Base-by-base conservation (phyloP, 2,888 invertebrate species). In the Clivina fossor region DNA sequence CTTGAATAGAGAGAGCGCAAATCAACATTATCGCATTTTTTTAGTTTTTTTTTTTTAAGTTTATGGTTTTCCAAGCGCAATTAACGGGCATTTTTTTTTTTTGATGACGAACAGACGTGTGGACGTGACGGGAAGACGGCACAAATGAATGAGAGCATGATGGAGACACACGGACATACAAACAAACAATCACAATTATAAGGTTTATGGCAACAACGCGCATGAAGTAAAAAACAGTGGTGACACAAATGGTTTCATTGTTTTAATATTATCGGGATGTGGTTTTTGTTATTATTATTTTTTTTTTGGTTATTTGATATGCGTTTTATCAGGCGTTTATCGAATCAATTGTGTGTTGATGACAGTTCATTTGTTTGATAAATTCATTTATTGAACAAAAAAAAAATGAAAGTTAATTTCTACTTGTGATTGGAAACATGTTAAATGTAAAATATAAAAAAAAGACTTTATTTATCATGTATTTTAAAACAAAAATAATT, bases 1-100 rank as follows among this genome's bases (percentile, higher is more conserved):
- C 88, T 85, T 81, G 80, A 78, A 80, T 79, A 81, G 77, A 81
- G 76, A 81, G 78, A 80, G 78, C 80, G 75, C 80, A 74, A 78
- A 79, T 81, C 78, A 80, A 78, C 75, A 75, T 74, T n/a, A 72
- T 71, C 62, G 70, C 68, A 69, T 65, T 66, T n/a, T n/a, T n/a
- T n/a, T n/a, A n/a, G n/a, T n/a, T n/a, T n/a, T n/a, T n/a, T n/a
- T n/a, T n/a, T n/a, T n/a, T n/a, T n/a, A n/a, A n/a, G n/a, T n/a
- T n/a, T n/a, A n/a, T n/a, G n/a, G n/a, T n/a, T n/a, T n/a, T 69
- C 67, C 68, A 72, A 72, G 70, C 70, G 68, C 43, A 44, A 44
- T 43, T 44, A 51, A 37, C 38, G 35, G 40, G 50, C 40, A 53
- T 46, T n/a, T n/a, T n/a, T n/a, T n/a, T n/a, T n/a, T n/a, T n/a